These are phyloP conservation scores for Ctenosaura bakeri DNA, from an alignment of 2,797 vertebrate genomes.

Conservation along the genomic window DNA sequence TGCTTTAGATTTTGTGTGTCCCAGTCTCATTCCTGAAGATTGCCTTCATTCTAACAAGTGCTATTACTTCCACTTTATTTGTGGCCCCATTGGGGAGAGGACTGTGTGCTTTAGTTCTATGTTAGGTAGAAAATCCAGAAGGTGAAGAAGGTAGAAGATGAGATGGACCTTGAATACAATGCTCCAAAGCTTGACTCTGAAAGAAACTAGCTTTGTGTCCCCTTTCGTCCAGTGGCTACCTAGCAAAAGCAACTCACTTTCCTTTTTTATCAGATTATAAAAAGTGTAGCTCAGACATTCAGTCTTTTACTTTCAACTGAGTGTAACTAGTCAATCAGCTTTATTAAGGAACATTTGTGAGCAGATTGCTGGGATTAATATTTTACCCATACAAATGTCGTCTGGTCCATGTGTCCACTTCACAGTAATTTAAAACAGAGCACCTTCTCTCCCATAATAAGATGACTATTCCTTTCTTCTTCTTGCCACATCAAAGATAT, in stretches of 20 bases:
- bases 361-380: no score
- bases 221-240: background rate
- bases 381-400: background rate
- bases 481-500: background rate
- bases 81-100: conserved; percentile 24
- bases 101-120: conserved; percentile 30
- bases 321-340: background rate
- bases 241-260: background rate
- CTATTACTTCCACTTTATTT: conserved; percentile 32
- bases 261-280: background rate
- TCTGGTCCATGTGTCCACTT: background rate
- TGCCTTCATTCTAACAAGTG: conserved; percentile 44
- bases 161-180: background rate
- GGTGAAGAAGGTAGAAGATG: background rate
- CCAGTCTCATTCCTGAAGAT: conserved; percentile 45
- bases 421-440: background rate
- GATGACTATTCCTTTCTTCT: background rate
- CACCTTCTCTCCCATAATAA: background rate
- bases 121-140: background rate
- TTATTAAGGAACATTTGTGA: background rate
- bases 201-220: background rate
- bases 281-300: background rate
- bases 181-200: background rate
- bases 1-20: conserved; percentile 32
- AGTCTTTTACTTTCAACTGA: background rate